A percentile compares a stretch with the other conserved stretches of the same genome.
Evolutionary conservation across 2,113 vertebrate species (phyloP).

Genomic region (Erinaceus europaeus): DNA sequence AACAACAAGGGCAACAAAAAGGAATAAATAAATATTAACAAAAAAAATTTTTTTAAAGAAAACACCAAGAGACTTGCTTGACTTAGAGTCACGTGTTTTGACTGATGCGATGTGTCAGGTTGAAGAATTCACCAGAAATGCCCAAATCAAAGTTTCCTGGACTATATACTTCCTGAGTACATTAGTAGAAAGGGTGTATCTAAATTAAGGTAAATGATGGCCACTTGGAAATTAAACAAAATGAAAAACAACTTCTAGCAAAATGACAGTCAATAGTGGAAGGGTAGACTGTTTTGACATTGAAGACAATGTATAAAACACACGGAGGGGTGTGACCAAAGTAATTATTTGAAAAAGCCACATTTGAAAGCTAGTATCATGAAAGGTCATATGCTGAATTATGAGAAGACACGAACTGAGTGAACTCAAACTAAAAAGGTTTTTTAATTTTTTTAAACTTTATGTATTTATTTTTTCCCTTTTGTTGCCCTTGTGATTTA

Average conservation of each 20-base stretch:
- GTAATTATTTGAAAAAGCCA: slow-evolving; percentile 20
- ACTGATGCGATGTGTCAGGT: neutral
- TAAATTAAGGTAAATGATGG: slow-evolving; percentile 32
- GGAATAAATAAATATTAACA: too few relatives aligned
- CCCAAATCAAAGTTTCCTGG: neutral
- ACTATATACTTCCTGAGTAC: neutral
- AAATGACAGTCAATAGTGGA: slow-evolving; percentile 22
- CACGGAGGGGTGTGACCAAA: neutral
- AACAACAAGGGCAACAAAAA: too few relatives aligned
- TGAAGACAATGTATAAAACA: slow-evolving; percentile 23
- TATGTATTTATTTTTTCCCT: too few relatives aligned
- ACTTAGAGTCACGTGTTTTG: neutral
- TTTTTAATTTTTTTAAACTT: too few relatives aligned
- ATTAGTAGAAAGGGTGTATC: neutral
- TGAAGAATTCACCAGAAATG: neutral
- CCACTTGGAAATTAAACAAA: slow-evolving; percentile 26
- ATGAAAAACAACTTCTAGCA: slow-evolving; percentile 25
- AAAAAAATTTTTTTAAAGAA: too few relatives aligned
- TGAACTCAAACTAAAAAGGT: slow-evolving; percentile 32
- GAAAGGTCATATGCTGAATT: slow-evolving; percentile 33
- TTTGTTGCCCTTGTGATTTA: too few relatives aligned
- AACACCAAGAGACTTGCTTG: too few relatives aligned
- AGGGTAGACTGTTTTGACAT: slow-evolving; percentile 3
- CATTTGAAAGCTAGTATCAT: neutral
- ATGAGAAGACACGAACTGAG: slow-evolving; percentile 37